Base-by-base conservation (phyloP, 2,113 vertebrate species). In the Brachirus orientalis region DNA sequence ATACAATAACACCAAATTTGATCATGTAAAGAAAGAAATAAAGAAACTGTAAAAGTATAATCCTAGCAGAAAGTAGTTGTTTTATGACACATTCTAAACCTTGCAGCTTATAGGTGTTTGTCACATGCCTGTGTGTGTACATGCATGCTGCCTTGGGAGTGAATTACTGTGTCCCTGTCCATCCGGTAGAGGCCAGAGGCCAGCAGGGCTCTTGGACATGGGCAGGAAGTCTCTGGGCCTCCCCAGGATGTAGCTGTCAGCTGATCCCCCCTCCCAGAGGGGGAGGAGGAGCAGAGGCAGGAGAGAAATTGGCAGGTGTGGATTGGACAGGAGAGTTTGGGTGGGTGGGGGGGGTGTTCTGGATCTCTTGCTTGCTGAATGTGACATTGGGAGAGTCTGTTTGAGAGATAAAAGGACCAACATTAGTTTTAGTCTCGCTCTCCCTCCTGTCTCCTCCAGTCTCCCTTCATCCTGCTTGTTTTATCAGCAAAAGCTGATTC, bases 181-280 rank as follows among this genome's bases (percentile, higher is more conserved):
- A 66, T 92, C 90, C 87, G 80, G 79, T 63, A 19, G 48, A 77
- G 89, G 85, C 83, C 75, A 84, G 73, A 79, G 88, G 83, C 86
- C 88, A 87, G 75, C 48, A 17, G 28, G 75, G 65, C 79, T 84
- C 48, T 54, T 69, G 81, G 69, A 89, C 78, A 17, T 43, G 64
- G 68, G 60, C 88, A 90, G 91, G 91, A 93, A 91, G 75, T 70
- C 77, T 75, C 80, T 75, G 77, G 84, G 77, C 75, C 86, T 80
- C 71, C 80, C 78, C 84, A 92, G 91, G 91, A 92, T 92, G 91
- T 84, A 80, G 82, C 88, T 92, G 88, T 92, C 91, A 90, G 88
- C 88, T 89, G 87, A 90, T 89, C 60, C 78, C 50, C 48, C 83
- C 67, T 71, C 13, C 46, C 74, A 84, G 87, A 88, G 76, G 67